A percentile compares a stretch with the other conserved stretches of the same genome.
Evolutionary conservation across 2,888 invertebrate species (phyloP).

Genomic region (Cheilosia scutellata): DNA sequence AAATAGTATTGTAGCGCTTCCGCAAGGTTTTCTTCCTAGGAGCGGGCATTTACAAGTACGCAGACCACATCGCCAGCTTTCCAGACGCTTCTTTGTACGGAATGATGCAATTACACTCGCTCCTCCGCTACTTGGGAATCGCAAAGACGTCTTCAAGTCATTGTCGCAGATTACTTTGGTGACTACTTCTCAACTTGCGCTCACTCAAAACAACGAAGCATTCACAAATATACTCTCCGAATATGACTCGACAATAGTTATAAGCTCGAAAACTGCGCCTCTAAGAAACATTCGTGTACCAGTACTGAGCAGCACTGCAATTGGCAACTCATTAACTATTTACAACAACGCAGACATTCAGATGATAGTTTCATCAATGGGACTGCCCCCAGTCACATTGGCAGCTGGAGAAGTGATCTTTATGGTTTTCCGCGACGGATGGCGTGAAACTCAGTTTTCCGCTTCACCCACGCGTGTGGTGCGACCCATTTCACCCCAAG

Average conservation of each 20-base stretch:
- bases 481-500: neutral
- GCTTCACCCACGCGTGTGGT: neutral
- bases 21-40: neutral
- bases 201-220: neutral
- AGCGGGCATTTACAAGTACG: neutral
- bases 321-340: neutral
- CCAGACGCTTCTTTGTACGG: neutral
- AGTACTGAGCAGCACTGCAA: neutral
- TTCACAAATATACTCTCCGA: neutral
- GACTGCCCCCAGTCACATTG: neutral
- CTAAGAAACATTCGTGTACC: neutral
- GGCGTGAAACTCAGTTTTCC: neutral
- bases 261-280: neutral
- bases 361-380: neutral
- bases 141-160: neutral
- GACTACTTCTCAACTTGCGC: neutral
- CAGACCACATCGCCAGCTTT: neutral
- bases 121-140: neutral
- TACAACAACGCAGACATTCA: neutral
- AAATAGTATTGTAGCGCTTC: neutral
- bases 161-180: neutral
- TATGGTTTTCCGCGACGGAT: neutral
- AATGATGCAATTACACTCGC: neutral
- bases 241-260: neutral
- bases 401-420: neutral